phyloP scores from a whole-genome alignment of 2,113 vertebrate genomes.

The Notothenia coriiceps region DNA sequence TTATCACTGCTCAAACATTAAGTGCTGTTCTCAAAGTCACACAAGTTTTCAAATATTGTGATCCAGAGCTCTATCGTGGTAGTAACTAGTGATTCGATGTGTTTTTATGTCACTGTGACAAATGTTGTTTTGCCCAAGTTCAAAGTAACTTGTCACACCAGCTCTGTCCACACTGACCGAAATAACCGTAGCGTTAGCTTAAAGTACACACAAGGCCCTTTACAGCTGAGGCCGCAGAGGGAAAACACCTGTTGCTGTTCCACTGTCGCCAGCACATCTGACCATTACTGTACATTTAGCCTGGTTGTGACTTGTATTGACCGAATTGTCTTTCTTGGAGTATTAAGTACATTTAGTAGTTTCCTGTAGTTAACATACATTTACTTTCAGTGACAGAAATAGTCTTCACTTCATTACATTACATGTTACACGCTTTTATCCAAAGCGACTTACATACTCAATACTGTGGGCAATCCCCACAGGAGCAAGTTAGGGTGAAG shows the following conservation, averaged over 20 bases:
- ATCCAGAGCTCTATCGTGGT: not conserved
- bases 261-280: not conserved
- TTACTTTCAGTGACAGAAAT: not conserved
- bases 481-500: no score
- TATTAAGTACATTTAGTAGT: not conserved
- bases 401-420: not conserved
- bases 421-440: no score
- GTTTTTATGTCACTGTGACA: constrained; percentile 54
- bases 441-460: no score
- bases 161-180: constrained; percentile 6
- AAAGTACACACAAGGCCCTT: constrained; percentile 15
- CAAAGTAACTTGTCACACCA: constrained; percentile 48
- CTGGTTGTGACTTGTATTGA: not conserved
- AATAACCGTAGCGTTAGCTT: constrained; percentile 40
- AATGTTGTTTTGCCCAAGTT: constrained; percentile 33
- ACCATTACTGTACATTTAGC: not conserved
- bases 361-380: not conserved
- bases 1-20: constrained; percentile 66
- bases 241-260: constrained; percentile 29
- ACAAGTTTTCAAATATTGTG: not conserved
- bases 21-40: constrained; percentile 33
- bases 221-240: constrained; percentile 21
- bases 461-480: no score
- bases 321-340: not conserved
- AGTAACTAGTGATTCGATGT: constrained; percentile 1